Evolutionary conservation across 2,888 invertebrate species (phyloP).

Genomic region (Lamproptera curius): DNA sequence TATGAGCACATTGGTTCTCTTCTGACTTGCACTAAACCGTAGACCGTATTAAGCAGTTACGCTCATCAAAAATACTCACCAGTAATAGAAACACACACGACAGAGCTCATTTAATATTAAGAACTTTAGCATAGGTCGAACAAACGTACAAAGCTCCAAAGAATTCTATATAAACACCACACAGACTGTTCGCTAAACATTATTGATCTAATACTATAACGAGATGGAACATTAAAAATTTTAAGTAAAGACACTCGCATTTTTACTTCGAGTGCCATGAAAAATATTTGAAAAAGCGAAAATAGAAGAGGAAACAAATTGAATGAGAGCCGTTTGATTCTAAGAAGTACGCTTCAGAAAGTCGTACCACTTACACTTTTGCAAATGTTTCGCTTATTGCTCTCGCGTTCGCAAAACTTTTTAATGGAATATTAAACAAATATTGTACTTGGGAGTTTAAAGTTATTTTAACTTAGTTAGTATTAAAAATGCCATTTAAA

Average conservation of each 20-base stretch:
- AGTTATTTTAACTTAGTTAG: no score
- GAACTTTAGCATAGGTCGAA: constrained; percentile 1
- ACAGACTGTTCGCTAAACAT: neutral
- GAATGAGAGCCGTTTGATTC: neutral
- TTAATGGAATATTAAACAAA: no score
- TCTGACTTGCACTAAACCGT: constrained; percentile 25
- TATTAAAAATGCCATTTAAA: no score
- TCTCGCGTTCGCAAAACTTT: no score
- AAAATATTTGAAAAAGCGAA: neutral
- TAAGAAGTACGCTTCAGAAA: no score
- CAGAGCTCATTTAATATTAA: constrained; percentile 36
- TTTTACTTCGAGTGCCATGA: no score
- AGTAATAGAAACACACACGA: constrained; percentile 29
- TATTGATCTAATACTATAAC: no score
- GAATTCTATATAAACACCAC: neutral
- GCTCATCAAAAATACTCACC: constrained; percentile 35
- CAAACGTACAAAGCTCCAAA: neutral
- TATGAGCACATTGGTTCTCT: no score
- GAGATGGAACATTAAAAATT: no score
- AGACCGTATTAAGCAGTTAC: constrained; percentile 38
- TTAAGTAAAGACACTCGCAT: no score
- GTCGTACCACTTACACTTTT: neutral
- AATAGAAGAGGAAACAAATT: neutral
- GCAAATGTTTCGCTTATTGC: no score
- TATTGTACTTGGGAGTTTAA: no score